Evolutionary conservation across 2,888 invertebrate genomes (phyloP).

Genomic region (Stenolophus ochropezus): DNA sequence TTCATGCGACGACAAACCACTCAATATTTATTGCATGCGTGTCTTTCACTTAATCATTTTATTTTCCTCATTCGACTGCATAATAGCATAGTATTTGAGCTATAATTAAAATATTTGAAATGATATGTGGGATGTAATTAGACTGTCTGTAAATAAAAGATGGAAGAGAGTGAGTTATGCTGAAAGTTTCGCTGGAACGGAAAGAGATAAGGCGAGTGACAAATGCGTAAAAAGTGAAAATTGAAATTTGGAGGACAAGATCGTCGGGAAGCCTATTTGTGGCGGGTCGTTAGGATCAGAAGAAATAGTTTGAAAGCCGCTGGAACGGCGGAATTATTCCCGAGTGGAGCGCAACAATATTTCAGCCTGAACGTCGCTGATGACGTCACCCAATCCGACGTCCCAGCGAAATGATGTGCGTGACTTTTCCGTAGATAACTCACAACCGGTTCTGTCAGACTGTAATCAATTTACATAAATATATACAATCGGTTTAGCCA

Average conservation of each 20-base stretch:
- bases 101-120: too few relatives aligned
- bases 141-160: too few relatives aligned
- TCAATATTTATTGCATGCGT: too few relatives aligned
- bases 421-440: slow-evolving; percentile 42
- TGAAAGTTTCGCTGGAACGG: neutral
- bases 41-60: too few relatives aligned
- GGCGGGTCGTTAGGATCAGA: slow-evolving; percentile 19
- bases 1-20: too few relatives aligned
- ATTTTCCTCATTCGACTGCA: too few relatives aligned
- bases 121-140: too few relatives aligned
- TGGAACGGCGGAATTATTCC: slow-evolving; percentile 48
- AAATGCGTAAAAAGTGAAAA: slow-evolving; percentile 28
- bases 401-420: slow-evolving; percentile 42
- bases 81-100: too few relatives aligned
- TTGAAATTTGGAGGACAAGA: slow-evolving; percentile 23
- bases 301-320: slow-evolving; percentile 36
- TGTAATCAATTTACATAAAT: slow-evolving; percentile 55
- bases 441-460: slow-evolving; percentile 38
- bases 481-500: slow-evolving; percentile 51
- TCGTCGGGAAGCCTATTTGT: slow-evolving; percentile 7
- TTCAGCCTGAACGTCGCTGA: slow-evolving; percentile 49
- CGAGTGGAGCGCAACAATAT: slow-evolving; percentile 34
- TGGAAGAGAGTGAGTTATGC: too few relatives aligned
- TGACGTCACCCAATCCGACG: slow-evolving; percentile 45
- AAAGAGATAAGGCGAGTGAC: slow-evolving; percentile 1